phyloP scores from a whole-genome alignment of 2,888 invertebrate genomes.

The Drosophila rubida region DNA sequence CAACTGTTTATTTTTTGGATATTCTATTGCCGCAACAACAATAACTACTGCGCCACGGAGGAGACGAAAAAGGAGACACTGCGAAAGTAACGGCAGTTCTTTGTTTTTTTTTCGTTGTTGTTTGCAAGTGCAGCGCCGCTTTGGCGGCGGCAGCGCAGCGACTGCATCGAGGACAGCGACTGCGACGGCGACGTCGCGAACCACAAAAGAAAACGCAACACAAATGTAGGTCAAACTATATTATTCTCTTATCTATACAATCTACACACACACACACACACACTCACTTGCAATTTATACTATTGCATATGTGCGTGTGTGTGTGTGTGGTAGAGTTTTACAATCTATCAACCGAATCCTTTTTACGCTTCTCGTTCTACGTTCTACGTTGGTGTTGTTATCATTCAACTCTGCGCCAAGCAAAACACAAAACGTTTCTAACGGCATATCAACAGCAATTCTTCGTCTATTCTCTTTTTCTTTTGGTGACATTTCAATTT shows the following conservation, averaged over 20 bases:
- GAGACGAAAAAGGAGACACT: not conserved
- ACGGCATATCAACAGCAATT: not conserved
- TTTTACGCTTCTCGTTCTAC: slow-evolving; percentile 30
- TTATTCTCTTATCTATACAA: slow-evolving; percentile 28
- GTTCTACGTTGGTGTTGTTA: slow-evolving; percentile 1
- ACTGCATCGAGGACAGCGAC: slow-evolving; percentile 1
- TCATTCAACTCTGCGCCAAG: not conserved
- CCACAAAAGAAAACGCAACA: slow-evolving; percentile 33
- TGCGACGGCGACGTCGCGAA: not conserved
- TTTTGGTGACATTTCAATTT: not conserved
- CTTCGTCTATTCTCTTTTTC: not conserved
- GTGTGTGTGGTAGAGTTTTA: not conserved
- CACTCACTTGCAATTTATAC: not conserved
- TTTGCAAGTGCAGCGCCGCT: slow-evolving; percentile 47
- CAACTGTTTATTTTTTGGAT: slow-evolving; percentile 31
- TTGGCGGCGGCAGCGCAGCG: slow-evolving; percentile 28
- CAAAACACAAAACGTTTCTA: not conserved
- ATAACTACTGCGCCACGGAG: not conserved
- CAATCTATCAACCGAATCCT: slow-evolving; percentile 13
- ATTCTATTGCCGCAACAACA: slow-evolving; percentile 15
- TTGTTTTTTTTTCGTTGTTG: slow-evolving; percentile 31
- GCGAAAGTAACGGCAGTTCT: slow-evolving; percentile 8
- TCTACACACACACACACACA: not conserved
- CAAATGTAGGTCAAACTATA: slow-evolving; percentile 56
- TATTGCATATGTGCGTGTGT: not conserved